Base-by-base conservation (phyloP, 2,888 invertebrate species). In the Bembecia ichneumoniformis region DNA sequence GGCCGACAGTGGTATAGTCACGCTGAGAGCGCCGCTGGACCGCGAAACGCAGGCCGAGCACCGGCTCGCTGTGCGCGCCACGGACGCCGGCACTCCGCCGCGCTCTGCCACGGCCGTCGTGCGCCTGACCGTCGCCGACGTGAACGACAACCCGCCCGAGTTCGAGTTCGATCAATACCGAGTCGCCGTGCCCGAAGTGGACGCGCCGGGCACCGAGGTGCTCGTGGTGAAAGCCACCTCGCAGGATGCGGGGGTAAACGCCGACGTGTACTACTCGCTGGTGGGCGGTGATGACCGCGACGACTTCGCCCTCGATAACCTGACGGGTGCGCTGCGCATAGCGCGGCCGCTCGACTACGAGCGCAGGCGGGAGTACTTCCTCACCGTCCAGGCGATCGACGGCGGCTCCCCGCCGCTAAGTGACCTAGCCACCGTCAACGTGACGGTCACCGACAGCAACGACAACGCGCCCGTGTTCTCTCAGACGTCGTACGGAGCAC, bases 71-170 rank as follows among this genome's bases (percentile, higher is more conserved):
- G 89, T 99, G 16, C 91, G 90, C 68, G 98, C 97, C 0, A 82
- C 89, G 17, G 98, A 99, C 86, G 92, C 91, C 58, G 97, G 97
- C 15, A 87, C 86, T 0, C 96, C 96, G 0, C 90, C 91, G 62
- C 83, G 92, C 54, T 90, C 91, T 51, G 91, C 92, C 59, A 82
- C 89, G 2, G 91, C 93, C 20, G 88, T 89, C 52, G 82, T 96
- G 54, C 89, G 92, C 35, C 92, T 97, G 45, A 92, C 94, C 68
- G 94, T 97, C 14, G 92, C 95, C 71, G 97, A 98, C 78, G 95
- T 97, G 55, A 97, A 95, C 71, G 98, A 98, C 81, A 98, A 98
- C 87, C 96, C 97, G 20, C 99, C 99, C 9, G 96, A 96, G 81
- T 99, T 99, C 78, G 92, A 93, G 54, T 91, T 92, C 52, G 93